Evolutionary conservation across 1,140 invertebrate species (phyloP).

Genomic region (Thalassaphorura encarpata): DNA sequence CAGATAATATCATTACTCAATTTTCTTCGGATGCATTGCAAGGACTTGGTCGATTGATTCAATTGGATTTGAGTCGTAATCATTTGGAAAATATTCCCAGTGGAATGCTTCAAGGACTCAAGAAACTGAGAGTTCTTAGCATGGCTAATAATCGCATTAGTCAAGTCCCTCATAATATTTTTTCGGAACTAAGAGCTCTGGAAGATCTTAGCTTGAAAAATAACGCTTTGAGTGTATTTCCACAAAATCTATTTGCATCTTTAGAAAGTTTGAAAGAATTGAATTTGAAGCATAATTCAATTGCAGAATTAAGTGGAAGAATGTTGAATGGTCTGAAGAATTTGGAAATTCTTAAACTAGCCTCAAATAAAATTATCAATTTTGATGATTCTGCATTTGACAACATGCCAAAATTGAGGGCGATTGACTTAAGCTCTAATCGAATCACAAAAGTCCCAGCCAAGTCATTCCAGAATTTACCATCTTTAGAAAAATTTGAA

Average conservation of each 20-base stretch:
- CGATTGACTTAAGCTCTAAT: slow-evolving; percentile 33
- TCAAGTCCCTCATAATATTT: slow-evolving; percentile 31
- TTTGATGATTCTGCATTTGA: slow-evolving; percentile 33
- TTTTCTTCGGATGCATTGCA: slow-evolving; percentile 57
- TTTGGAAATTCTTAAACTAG: slow-evolving; percentile 37
- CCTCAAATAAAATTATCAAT: slow-evolving; percentile 34
- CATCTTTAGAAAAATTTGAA: slow-evolving; percentile 36
- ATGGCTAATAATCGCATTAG: slow-evolving; percentile 62
- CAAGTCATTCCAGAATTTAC: slow-evolving; percentile 31
- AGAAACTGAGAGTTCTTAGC: slow-evolving; percentile 54
- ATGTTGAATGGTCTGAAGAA: slow-evolving; percentile 35
- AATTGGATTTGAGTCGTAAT: slow-evolving; percentile 64
- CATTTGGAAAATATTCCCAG: slow-evolving; percentile 57
- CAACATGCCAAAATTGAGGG: slow-evolving; percentile 25
- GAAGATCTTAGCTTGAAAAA: slow-evolving; percentile 35
- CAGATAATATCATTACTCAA: slow-evolving; percentile 57
- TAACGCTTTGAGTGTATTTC: slow-evolving; percentile 33
- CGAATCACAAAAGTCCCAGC: slow-evolving; percentile 28
- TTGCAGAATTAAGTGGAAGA: slow-evolving; percentile 33
- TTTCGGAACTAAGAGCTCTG: slow-evolving; percentile 32
- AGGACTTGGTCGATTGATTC: slow-evolving; percentile 50
- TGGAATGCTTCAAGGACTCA: slow-evolving; percentile 54
- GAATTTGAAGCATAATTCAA: slow-evolving; percentile 37
- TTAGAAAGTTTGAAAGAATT: slow-evolving; percentile 37
- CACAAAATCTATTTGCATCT: slow-evolving; percentile 34